phyloP scores from a whole-genome alignment of 92 coral and sea anemone genomes.

The Parazoanthus darwini region DNA sequence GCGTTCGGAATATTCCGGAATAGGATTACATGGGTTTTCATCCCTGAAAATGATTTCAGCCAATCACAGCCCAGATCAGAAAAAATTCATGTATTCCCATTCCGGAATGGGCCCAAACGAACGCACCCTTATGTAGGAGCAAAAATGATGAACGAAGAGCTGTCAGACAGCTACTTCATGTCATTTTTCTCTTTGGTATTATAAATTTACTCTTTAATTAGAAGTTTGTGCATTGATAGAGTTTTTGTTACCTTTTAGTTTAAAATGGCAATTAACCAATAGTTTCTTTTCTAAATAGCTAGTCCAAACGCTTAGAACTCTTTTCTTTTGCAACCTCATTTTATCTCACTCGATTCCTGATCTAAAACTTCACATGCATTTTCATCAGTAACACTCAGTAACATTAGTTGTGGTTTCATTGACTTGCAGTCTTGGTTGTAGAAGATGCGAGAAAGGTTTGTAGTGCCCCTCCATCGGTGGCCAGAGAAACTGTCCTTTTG shows the following conservation, averaged over 20 bases:
- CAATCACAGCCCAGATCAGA: no score
- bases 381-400: background rate
- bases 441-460: constrained; percentile 42
- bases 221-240: background rate
- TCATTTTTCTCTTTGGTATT: background rate
- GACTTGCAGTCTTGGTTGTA: constrained; percentile 47
- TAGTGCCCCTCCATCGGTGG: constrained; percentile 55
- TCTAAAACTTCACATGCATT: no score
- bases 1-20: no score
- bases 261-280: no score
- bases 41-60: no score
- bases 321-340: no score
- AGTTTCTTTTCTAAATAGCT: no score
- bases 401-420: background rate
- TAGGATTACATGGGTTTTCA: no score
- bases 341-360: background rate
- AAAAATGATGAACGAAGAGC: background rate
- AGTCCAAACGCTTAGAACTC: background rate
- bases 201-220: background rate
- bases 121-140: background rate
- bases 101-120: no score
- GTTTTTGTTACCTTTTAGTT: no score
- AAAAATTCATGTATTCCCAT: no score
- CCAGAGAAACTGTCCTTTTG: constrained; percentile 57
- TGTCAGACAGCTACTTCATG: no score